phyloP scores from a whole-genome alignment of 64 coral and sea anemone species.

The Montipora capricornis region DNA sequence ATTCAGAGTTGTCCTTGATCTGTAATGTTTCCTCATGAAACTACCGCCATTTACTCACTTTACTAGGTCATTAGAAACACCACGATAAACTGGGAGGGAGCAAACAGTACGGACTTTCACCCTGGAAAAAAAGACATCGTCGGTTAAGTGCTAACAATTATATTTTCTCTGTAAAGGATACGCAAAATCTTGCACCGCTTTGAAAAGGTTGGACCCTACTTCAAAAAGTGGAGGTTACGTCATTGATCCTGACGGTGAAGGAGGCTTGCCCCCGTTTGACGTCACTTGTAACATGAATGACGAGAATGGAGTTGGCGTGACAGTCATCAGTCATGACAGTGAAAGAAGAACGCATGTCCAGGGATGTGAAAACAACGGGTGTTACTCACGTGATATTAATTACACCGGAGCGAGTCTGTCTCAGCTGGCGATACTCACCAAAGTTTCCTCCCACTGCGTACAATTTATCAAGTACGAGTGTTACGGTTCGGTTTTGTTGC shows the following conservation, averaged over 20 bases:
- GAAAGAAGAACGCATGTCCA: background rate
- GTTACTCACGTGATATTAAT: background rate
- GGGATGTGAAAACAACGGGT: background rate
- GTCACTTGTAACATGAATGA: slow-evolving; percentile 30
- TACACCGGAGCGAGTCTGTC: slow-evolving; percentile 11
- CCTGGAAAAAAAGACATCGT: too few species aligned
- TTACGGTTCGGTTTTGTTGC: background rate
- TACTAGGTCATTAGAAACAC: too few species aligned
- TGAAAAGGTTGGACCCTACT: background rate
- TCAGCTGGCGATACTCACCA: background rate
- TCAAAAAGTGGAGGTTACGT: background rate
- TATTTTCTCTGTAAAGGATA: background rate
- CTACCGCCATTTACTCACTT: too few species aligned
- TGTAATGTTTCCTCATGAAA: too few species aligned
- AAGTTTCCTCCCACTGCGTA: background rate
- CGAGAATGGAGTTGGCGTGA: slow-evolving; percentile 42
- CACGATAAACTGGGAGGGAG: too few species aligned
- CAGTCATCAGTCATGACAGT: slow-evolving; percentile 26
- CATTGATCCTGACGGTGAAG: slow-evolving; percentile 21
- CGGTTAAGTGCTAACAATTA: background rate
- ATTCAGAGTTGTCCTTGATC: too few species aligned
- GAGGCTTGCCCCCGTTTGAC: slow-evolving; percentile 4
- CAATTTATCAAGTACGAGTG: slow-evolving; percentile 35
- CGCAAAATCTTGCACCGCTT: background rate
- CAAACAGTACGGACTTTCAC: too few species aligned